A percentile compares a stretch with the other conserved stretches of the same genome.
Evolutionary conservation across 2,113 vertebrate genomes (phyloP).

Genomic region (Arvicanthis niloticus): DNA sequence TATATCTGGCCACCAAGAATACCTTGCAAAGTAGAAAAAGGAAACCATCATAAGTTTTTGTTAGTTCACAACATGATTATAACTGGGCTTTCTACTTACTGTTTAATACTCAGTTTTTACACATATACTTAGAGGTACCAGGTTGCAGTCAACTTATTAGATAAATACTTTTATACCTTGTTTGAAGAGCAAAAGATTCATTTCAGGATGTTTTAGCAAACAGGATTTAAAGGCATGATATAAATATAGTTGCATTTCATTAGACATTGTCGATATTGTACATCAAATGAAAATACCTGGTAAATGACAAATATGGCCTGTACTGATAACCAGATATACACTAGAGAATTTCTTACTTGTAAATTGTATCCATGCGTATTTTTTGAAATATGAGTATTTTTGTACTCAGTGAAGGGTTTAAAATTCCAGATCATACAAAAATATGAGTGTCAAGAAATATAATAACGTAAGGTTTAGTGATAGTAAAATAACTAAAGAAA

Average conservation of each 20-base stretch:
- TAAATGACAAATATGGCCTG: neutral
- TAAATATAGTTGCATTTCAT: neutral
- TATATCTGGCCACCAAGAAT: neutral
- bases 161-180: neutral
- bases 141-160: neutral
- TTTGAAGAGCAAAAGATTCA: neutral
- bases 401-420: neutral
- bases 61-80: conserved; percentile 8
- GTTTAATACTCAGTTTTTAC: neutral
- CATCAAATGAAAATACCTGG: neutral
- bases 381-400: neutral
- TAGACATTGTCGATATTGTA: neutral
- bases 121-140: neutral
- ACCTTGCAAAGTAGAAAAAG: conserved; percentile 6
- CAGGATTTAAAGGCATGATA: neutral
- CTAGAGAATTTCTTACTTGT: neutral
- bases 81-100: neutral
- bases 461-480: neutral
- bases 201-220: neutral
- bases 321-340: neutral
- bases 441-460: neutral
- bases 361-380: neutral
- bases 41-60: neutral
- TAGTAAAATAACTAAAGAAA: neutral
- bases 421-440: neutral